phyloP scores from a whole-genome alignment of 2,888 invertebrate genomes.

The Oxytorus armatus region DNA sequence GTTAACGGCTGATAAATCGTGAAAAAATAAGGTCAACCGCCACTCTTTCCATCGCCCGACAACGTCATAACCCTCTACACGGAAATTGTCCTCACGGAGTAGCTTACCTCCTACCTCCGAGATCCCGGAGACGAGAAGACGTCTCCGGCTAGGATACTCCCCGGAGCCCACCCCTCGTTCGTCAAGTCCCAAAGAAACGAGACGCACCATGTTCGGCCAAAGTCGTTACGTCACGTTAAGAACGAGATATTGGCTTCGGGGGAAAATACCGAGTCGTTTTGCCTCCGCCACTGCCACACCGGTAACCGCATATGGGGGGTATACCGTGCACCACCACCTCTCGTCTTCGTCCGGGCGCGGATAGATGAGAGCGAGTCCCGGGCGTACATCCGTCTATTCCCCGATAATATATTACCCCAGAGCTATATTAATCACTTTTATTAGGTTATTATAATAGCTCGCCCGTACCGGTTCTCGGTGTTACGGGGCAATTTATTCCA shows the following conservation, averaged over 20 bases:
- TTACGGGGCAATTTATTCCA: slow-evolving; percentile 80
- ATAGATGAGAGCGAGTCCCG: slow-evolving; percentile 46
- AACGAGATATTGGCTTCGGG: slow-evolving; percentile 29
- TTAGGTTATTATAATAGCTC: slow-evolving; percentile 81
- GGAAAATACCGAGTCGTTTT: slow-evolving; percentile 37
- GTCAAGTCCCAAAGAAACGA: slow-evolving; percentile 48
- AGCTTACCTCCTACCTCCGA: background rate
- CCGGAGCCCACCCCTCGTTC: slow-evolving; percentile 34
- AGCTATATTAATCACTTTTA: slow-evolving; percentile 81
- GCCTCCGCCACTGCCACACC: slow-evolving; percentile 11
- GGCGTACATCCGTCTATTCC: slow-evolving; percentile 37
- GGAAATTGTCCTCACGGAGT: background rate
- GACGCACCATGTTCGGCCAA: slow-evolving; percentile 36
- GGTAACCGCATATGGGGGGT: background rate
- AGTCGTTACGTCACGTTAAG: slow-evolving; percentile 35
- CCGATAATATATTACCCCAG: slow-evolving; percentile 75
- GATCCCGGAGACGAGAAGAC: slow-evolving; percentile 12
- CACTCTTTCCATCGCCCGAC: background rate
- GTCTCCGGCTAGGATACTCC: slow-evolving; percentile 1
- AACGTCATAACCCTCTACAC: background rate
- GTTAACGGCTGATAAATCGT: background rate
- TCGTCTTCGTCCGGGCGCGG: slow-evolving; percentile 38
- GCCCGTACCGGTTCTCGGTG: slow-evolving; percentile 77
- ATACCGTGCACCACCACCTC: slow-evolving; percentile 8
- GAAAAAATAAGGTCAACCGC: background rate